Conservation (phyloP, 2,113 vertebrate genomes). For the Anarhynchus alexandrinus region DNA sequence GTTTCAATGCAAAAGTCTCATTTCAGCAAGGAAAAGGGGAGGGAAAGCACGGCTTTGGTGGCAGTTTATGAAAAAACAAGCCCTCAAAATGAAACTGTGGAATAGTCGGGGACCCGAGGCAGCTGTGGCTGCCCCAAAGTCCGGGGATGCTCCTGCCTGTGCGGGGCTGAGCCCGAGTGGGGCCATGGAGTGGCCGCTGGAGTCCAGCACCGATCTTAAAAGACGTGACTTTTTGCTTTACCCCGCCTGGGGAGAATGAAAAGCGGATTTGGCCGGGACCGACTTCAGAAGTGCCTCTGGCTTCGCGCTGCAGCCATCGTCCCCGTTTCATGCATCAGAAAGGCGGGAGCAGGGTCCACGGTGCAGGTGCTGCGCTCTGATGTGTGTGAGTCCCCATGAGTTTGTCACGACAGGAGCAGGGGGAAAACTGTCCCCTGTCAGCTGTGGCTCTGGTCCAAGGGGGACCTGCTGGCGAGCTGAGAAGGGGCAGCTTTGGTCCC, state of each 20-base stretch:
- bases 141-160: not conserved
- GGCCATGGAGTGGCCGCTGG: not conserved
- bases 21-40: not conserved
- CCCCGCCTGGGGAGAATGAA: fast-evolving
- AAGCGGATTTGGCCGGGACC: fast-evolving
- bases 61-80: not conserved
- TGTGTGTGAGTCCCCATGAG: fast-evolving
- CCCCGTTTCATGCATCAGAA: not conserved
- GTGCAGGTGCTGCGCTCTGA: not conserved
- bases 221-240: not conserved
- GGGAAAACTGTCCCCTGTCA: not conserved
- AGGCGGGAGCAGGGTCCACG: fast-evolving
- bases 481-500: not conserved
- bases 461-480: not conserved
- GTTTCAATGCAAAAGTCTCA: not conserved
- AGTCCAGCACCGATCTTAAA: not conserved
- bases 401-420: not conserved
- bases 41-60: not conserved
- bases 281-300: not conserved
- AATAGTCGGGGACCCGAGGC: not conserved
- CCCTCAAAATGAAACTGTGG: not conserved
- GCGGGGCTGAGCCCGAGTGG: not conserved
- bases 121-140: not conserved
- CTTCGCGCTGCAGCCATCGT: fast-evolving
- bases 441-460: fast-evolving